Conservation (phyloP, 2,113 vertebrate genomes). For the Pteropus alecto region DNA sequence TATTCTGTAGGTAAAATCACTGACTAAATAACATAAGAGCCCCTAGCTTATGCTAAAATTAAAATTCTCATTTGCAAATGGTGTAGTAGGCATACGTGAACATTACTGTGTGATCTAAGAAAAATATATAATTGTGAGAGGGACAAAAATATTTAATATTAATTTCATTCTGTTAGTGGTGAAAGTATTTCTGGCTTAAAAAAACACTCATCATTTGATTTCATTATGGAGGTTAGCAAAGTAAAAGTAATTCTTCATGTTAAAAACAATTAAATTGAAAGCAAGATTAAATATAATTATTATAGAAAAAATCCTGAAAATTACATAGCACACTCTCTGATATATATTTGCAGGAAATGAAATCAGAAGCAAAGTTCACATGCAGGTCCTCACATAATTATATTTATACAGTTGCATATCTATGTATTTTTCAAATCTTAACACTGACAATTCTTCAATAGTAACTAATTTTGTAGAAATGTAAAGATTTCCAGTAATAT, state of each 20-base stretch:
- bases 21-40: background rate
- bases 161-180: conserved; percentile 38
- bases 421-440: background rate
- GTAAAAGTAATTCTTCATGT: conserved; percentile 13
- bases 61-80: conserved; percentile 49
- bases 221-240: conserved; percentile 28
- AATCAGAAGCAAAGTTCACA: conserved; percentile 32
- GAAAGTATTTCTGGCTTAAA: background rate
- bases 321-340: background rate
- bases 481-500: conserved; percentile 49
- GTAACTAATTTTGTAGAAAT: conserved; percentile 29
- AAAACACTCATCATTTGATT: conserved; percentile 20
- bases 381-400: background rate
- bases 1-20: background rate
- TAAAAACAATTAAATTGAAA: conserved; percentile 48
- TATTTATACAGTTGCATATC: background rate
- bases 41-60: conserved; percentile 42
- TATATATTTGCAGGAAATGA: conserved; percentile 25
- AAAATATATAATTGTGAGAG: background rate
- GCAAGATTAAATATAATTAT: background rate
- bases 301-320: conserved; percentile 20
- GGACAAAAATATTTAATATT: background rate
- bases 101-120: background rate
- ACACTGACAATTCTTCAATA: background rate
- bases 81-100: background rate